These are phyloP conservation scores for Nothoprocta pentlandii DNA, from an alignment of 2,113 vertebrate genomes.

Conservation along the genomic window DNA sequence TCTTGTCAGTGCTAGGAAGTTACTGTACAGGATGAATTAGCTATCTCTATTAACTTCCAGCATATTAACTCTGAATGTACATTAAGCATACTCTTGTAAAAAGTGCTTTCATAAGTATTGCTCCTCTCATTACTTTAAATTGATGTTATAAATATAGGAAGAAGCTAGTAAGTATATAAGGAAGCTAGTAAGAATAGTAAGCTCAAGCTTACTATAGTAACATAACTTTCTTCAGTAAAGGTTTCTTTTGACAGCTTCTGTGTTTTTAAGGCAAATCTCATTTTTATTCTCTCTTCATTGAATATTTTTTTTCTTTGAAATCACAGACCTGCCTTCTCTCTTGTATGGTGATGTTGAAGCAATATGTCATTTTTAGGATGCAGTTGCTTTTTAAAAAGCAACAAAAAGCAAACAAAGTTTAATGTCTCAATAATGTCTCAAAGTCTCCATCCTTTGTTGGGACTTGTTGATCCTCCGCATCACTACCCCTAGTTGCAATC, in stretches of 20 bases:
- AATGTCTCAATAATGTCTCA: too few relatives aligned
- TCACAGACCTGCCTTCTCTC: neutral
- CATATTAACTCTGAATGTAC: neutral
- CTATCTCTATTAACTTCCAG: neutral
- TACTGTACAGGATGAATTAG: neutral
- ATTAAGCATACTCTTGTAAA: neutral
- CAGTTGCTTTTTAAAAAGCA: neutral
- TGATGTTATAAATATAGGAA: neutral
- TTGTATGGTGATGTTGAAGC: neutral
- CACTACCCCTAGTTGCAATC: neutral
- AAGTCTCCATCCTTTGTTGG: neutral
- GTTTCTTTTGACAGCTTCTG: neutral
- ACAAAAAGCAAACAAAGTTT: rapidly evolving
- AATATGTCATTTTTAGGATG: neutral
- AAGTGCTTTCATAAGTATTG: neutral
- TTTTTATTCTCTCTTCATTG: neutral
- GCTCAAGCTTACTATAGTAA: neutral
- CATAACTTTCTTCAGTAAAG: neutral
- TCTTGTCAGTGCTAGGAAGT: neutral
- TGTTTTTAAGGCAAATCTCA: neutral
- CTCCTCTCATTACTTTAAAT: neutral
- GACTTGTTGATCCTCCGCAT: neutral
- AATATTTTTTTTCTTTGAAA: neutral
- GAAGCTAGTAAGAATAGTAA: too few relatives aligned
- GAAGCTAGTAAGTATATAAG: neutral